Conservation (phyloP, 2,797 vertebrate genomes). For the Vireo griseus region DNA sequence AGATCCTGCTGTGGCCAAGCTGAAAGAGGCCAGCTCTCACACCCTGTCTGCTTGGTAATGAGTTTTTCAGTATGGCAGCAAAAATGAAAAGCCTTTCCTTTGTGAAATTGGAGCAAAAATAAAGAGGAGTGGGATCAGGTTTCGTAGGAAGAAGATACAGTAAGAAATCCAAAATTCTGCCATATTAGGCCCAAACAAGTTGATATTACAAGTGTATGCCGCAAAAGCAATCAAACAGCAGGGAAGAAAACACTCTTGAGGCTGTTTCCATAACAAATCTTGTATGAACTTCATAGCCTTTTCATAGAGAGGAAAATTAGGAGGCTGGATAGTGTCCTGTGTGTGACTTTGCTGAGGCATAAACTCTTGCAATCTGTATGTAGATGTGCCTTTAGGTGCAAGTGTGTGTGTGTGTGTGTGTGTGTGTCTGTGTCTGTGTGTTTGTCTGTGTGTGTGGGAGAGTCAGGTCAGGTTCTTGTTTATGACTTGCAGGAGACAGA, state of each 20-base stretch:
- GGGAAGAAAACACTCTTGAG: not conserved
- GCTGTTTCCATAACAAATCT: not conserved
- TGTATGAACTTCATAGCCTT: not conserved
- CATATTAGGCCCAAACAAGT: not conserved
- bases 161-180: not conserved
- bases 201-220: not conserved
- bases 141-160: not conserved
- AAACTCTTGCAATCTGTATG: not conserved
- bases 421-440: too few species aligned
- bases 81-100: not conserved
- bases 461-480: not conserved
- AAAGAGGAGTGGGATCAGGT: not conserved
- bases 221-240: not conserved
- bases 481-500: not conserved
- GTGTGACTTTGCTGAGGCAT: not conserved
- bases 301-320: not conserved
- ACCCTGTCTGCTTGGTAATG: not conserved
- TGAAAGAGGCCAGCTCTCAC: not conserved
- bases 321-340: not conserved
- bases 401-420: too few species aligned
- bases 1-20: not conserved
- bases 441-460: not conserved
- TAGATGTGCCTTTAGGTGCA: not conserved
- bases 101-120: not conserved
- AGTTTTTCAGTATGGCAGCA: not conserved